Base-by-base conservation (phyloP, 2,888 invertebrate genomes). In the Agrotis ipsilon region DNA sequence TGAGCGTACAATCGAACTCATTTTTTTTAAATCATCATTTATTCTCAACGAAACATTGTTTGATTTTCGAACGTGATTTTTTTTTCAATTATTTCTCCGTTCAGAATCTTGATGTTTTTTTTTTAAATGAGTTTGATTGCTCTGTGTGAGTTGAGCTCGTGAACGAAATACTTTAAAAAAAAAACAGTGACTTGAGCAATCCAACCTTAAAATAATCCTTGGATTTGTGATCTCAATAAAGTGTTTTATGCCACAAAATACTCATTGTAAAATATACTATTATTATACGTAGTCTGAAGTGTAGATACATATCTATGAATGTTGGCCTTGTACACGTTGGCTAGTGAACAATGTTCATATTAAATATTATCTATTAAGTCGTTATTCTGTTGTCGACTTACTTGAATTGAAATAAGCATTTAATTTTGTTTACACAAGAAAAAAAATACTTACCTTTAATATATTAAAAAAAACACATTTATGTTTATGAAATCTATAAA, bases 241-340 rank as follows among this genome's bases (percentile, higher is more conserved):
- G 69, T 78, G 73, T 68, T 69, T 67, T 79, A 79, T 69, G 67
- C 68, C 72, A 68, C 60, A 75, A 75, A 77, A 79, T 69, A 74
- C 61, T 82, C 76, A 78, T 81, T 83, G 83, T 83, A 78, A 81
- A 83, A 80, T 78, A 78, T 67, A 81, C 72, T 82, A 79, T 82
- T 80, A 84, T 82, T 70, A 79, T 73, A 82, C 82, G 64, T 64
- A 70, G 74, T 77, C 78, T 70, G 54, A 69, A 72, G 78, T 72
- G 71, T 78, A 82, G 84, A 85, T 85, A 82, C 84, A 87, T 87
- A 88, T 89, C 89, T 87, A 86, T 84, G 70, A 82, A 82, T 75
- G 64, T 46, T 80, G 86, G 72, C 89, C 88, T 87, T 88, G 88
- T 82, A 68, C 51, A 58, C 65, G 77, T 65, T 77, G 75, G 78